Evolutionary conservation across 2,113 vertebrate genomes (phyloP), one percentile per base, ranked within the genome.

Genomic region (Callorhinus ursinus): DNA sequence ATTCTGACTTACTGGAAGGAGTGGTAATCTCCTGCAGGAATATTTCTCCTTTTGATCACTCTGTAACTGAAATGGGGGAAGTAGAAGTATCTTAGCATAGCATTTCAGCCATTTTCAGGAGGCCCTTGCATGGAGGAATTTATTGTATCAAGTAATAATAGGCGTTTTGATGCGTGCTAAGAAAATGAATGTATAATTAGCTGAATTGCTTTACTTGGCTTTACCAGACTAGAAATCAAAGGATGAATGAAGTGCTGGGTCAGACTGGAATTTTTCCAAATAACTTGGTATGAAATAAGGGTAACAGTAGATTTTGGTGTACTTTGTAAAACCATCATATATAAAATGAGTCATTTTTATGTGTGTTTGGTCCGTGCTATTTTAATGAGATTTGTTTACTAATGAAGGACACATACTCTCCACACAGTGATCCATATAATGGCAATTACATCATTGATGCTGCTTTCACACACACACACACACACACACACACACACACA

Each of bases 171-270:
- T 65, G 92, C 98, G 90, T 86, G 95, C 74, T 85, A 96, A 95
- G 91, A 97, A 97, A 90, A 95, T 61, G 94, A 90, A 95, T 98
- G 81, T 98, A 86, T 90, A 95, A 65, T 98, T 97, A 97, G 76
- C 72, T 97, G 97, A 94, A 91, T 98, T 97, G 95, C 92, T 96
- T 98, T 97, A 97, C 92, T 98, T 98, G 88, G 79, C 55, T 97
- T 97, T 98, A 83, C 55, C 81, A 95, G 82, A 91, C 96, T 96
- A 97, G 96, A 98, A 98, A 98, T 97, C 69, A 97, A 97, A 96
- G 67, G 71, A 59, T 97, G 82, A 69, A 36, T 92, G 86, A 96
- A 86, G 33, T 95, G 49, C 71, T 98, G 88, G 42, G 89, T 93
- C 97, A 93, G 55, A 81, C 69, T 86, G 87, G 21, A 77, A 72